A percentile compares a stretch with the other conserved stretches of the same genome.
phyloP scores from a whole-genome alignment of 2,797 vertebrate species.

The Amblyraja radiata region DNA sequence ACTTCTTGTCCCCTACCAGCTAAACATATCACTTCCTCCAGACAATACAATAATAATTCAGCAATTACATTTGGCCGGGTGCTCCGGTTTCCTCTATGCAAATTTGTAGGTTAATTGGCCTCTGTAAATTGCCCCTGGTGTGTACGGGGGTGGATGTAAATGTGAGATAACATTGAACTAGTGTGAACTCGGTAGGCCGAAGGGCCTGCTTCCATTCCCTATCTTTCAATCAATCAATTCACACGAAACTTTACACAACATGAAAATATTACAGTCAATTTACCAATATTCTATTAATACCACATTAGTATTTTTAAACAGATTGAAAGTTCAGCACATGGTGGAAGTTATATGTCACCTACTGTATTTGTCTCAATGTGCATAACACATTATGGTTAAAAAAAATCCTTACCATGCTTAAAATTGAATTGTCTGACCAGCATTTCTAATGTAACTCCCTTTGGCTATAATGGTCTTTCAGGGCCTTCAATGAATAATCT shows the following conservation, averaged over 20 bases:
- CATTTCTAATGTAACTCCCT: neutral
- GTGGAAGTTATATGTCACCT: neutral
- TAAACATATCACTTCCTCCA: neutral
- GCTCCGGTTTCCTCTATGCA: too few relatives aligned
- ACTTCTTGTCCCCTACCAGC: neutral
- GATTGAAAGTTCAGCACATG: neutral
- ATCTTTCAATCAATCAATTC: neutral
- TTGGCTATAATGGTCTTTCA: neutral
- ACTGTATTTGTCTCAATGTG: neutral
- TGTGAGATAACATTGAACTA: too few relatives aligned
- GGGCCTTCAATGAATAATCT: neutral
- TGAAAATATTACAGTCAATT: neutral
- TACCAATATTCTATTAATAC: neutral
- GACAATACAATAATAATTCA: neutral
- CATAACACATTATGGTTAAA: neutral
- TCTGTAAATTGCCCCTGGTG: too few relatives aligned
- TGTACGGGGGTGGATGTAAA: too few relatives aligned
- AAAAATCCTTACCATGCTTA: neutral
- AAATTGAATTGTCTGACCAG: neutral
- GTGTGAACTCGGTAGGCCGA: too few relatives aligned
- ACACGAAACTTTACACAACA: neutral
- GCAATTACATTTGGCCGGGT: too few relatives aligned
- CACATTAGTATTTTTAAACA: neutral
- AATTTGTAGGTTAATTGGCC: too few relatives aligned
- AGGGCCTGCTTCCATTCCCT: too few relatives aligned